A percentile compares a stretch with the other conserved stretches of the same genome.
phyloP scores from a whole-genome alignment of 1,140 invertebrate species.

The Nasonia giraulti region DNA sequence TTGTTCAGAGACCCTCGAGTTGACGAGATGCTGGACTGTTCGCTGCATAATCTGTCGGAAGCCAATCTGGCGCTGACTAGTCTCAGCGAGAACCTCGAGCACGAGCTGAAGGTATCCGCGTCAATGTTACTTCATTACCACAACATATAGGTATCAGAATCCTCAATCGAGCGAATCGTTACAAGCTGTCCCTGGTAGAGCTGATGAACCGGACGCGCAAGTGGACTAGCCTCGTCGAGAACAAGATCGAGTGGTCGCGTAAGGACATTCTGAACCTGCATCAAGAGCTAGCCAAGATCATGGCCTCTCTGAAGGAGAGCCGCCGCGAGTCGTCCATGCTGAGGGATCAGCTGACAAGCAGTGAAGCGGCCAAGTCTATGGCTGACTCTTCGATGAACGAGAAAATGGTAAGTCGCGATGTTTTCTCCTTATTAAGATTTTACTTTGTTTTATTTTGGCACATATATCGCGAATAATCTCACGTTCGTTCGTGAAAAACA shows the following conservation, averaged over 20 bases:
- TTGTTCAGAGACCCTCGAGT: constrained; percentile 63
- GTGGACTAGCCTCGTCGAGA: constrained; percentile 53
- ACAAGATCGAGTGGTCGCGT: constrained; percentile 33
- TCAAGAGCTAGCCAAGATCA: constrained; percentile 2
- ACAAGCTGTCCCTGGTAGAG: constrained; percentile 65
- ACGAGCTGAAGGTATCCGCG: constrained; percentile 66
- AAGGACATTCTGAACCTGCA: constrained; percentile 12
- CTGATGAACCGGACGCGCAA: constrained; percentile 62
- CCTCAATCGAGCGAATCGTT: neutral
- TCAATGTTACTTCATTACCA: too few relatives aligned
- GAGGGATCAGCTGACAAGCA: neutral
- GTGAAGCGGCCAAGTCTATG: neutral
- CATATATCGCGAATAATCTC: too few relatives aligned
- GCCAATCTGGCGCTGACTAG: constrained; percentile 62
- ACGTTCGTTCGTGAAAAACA: too few relatives aligned
- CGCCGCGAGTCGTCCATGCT: neutral
- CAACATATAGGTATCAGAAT: too few relatives aligned
- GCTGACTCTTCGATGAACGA: neutral
- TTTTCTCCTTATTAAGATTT: too few relatives aligned
- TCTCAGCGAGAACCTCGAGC: constrained; percentile 66
- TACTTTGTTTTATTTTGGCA: too few relatives aligned
- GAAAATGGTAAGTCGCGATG: too few relatives aligned
- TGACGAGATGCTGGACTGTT: constrained; percentile 66
- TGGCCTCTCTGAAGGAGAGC: constrained; percentile 6
- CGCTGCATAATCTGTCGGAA: constrained; percentile 65